A percentile compares a stretch with the other conserved stretches of the same genome.
phyloP scores from a whole-genome alignment of 2,888 invertebrate genomes.

The Cacoxenus indagator region DNA sequence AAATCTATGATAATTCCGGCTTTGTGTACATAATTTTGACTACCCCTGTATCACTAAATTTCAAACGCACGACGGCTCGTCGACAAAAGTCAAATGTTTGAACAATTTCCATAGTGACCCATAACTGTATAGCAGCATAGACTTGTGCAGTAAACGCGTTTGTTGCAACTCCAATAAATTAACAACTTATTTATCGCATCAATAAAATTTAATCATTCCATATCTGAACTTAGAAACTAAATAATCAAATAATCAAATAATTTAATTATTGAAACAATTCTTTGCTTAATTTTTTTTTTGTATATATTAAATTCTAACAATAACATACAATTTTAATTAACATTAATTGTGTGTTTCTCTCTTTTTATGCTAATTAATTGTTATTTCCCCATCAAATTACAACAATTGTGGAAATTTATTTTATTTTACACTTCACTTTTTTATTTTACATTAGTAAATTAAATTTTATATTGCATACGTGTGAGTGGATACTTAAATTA shows the following conservation, averaged over 20 bases:
- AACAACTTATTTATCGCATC: too few species aligned
- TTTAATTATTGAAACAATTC: conserved; percentile 6
- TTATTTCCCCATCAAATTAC: background rate
- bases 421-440: conserved; percentile 1
- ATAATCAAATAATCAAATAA: conserved; percentile 20
- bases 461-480: conserved; percentile 17
- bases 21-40: too few species aligned
- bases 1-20: too few species aligned
- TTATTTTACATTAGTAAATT: conserved; percentile 29
- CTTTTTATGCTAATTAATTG: conserved; percentile 5
- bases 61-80: too few species aligned
- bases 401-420: conserved; percentile 33
- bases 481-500: conserved; percentile 26
- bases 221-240: conserved; percentile 12
- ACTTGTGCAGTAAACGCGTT: too few species aligned
- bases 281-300: conserved; percentile 26
- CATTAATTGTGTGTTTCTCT: background rate
- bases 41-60: too few species aligned
- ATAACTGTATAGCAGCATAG: too few species aligned
- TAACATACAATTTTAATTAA: conserved; percentile 22
- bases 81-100: too few species aligned
- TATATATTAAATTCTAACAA: conserved; percentile 22
- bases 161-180: too few species aligned
- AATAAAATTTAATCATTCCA: background rate
- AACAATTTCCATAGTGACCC: too few species aligned